phyloP scores from a whole-genome alignment of 2,888 invertebrate genomes.

The Meiosimyza platycephala region DNA sequence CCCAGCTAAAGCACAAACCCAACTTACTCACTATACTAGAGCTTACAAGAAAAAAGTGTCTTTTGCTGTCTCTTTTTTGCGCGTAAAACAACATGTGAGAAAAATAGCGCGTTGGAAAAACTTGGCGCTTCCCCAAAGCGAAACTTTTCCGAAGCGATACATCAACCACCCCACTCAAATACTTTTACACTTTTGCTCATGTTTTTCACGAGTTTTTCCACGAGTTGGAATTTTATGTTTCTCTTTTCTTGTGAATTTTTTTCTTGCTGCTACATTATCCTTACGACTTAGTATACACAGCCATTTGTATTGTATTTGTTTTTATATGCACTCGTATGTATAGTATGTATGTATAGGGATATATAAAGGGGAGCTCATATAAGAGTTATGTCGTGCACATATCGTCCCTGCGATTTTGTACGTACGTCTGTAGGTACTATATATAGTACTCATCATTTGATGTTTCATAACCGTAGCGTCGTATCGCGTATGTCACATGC shows the following conservation, averaged over 20 bases:
- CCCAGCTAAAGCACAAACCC: too few species aligned
- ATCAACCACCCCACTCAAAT: too few species aligned
- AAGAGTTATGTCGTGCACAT: conserved; percentile 54
- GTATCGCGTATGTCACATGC: conserved; percentile 44
- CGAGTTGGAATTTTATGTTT: conserved; percentile 23
- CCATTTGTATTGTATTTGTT: conserved; percentile 16
- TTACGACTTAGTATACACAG: not conserved
- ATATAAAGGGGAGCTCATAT: conserved; percentile 47
- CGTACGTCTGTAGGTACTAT: conserved; percentile 24
- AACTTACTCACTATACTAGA: too few species aligned
- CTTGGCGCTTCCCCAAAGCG: too few species aligned
- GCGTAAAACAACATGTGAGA: too few species aligned
- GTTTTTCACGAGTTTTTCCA: conserved; percentile 39
- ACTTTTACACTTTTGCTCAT: not conserved
- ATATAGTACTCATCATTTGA: conserved; percentile 30
- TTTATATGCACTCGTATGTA: conserved; percentile 38
- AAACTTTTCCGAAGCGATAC: too few species aligned
- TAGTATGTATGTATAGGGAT: too few species aligned
- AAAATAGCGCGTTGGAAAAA: too few species aligned
- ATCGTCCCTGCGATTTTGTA: conserved; percentile 47
- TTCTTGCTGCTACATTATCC: not conserved
- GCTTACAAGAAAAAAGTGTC: too few species aligned
- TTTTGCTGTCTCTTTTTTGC: too few species aligned
- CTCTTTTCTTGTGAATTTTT: not conserved
- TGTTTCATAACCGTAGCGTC: conserved; percentile 31